A percentile compares a stretch with the other conserved stretches of the same genome.
These are phyloP conservation scores for Cassiopea xamachana DNA, from an alignment of 30 jellyfish, hydroid and myxozoan genomes.

Conservation along the genomic window DNA sequence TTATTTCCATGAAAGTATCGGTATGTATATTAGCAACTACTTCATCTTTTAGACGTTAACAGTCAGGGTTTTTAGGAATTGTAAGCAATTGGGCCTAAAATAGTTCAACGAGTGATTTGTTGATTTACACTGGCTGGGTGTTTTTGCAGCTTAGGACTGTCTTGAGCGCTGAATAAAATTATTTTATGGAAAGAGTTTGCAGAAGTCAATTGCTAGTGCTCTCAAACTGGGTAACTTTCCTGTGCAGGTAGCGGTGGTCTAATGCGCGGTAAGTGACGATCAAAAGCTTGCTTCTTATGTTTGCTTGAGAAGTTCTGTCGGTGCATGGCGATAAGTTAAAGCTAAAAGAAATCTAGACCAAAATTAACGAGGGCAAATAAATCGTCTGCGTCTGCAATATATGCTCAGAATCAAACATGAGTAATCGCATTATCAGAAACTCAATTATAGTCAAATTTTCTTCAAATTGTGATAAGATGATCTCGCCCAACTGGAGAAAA, in stretches of 20 bases:
- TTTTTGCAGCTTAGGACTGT: too few relatives aligned
- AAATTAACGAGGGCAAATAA: too few relatives aligned
- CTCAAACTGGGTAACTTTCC: not conserved
- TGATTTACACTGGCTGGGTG: not conserved
- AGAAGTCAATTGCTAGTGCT: not conserved
- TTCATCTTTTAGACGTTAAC: not conserved
- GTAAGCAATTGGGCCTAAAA: not conserved
- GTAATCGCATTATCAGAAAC: not conserved
- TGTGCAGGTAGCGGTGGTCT: not conserved
- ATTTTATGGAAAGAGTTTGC: not conserved
- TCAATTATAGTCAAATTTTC: not conserved
- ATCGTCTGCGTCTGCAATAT: not conserved
- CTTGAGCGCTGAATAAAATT: not conserved
- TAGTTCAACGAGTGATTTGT: not conserved
- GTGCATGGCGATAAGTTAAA: not conserved
- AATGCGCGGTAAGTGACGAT: not conserved
- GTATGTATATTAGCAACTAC: not conserved
- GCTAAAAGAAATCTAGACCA: not conserved
- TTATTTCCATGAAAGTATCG: not conserved
- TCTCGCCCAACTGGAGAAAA: not conserved
- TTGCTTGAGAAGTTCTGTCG: conserved; percentile 6
- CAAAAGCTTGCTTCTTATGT: not conserved
- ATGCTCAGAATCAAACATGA: not conserved
- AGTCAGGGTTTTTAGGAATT: not conserved
- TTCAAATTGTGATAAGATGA: not conserved